phyloP scores from a whole-genome alignment of 2,113 vertebrate genomes.

The Pelvicachromis taeniatus region DNA sequence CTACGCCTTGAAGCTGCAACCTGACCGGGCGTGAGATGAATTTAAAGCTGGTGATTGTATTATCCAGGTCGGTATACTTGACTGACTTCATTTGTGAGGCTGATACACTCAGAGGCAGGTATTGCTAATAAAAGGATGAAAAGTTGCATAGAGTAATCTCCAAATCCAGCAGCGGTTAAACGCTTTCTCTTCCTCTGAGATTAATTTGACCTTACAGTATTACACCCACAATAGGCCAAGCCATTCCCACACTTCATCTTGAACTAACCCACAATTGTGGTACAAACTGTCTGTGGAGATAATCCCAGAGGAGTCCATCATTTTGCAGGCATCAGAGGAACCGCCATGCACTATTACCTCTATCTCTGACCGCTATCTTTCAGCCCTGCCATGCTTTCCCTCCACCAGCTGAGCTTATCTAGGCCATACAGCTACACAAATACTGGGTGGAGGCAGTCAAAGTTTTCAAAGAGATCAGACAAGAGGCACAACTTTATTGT shows the following conservation, averaged over 20 bases:
- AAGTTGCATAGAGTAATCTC: neutral
- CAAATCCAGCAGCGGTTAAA: neutral
- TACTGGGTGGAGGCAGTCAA: neutral
- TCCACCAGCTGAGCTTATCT: slow-evolving; percentile 31
- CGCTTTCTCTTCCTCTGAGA: neutral
- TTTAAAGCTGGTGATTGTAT: neutral
- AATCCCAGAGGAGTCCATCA: slow-evolving; percentile 38
- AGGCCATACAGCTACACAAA: slow-evolving; percentile 17
- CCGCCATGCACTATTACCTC: slow-evolving; percentile 36
- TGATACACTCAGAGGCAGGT: neutral
- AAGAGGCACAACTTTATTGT: neutral
- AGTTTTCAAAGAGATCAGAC: slow-evolving; percentile 11
- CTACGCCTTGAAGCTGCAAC: neutral
- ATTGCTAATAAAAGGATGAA: neutral
- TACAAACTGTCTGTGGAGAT: slow-evolving; percentile 11
- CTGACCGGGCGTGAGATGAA: neutral
- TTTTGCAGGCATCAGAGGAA: slow-evolving; percentile 46
- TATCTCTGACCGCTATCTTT: slow-evolving; percentile 43
- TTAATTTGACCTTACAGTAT: slow-evolving; percentile 29
- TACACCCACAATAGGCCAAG: slow-evolving; percentile 3
- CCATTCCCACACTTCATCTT: slow-evolving; percentile 38
- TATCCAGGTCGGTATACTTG: neutral
- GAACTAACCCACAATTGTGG: neutral
- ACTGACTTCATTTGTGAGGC: neutral
- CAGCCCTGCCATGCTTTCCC: slow-evolving; percentile 2